Evolutionary conservation across 1,140 invertebrate species (phyloP).

Genomic region (Macrosteles quadrilineatus): DNA sequence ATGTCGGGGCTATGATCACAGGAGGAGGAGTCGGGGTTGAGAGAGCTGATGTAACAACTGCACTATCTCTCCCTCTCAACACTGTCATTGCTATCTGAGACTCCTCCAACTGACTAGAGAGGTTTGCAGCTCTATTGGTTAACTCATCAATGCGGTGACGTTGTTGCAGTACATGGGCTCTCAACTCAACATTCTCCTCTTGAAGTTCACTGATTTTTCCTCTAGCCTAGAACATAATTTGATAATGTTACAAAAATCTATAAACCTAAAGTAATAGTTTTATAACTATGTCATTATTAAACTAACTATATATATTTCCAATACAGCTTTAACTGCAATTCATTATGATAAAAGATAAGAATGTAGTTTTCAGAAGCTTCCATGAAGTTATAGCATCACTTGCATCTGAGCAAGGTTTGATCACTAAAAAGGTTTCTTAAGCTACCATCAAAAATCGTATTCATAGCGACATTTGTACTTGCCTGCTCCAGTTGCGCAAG

Average conservation of each 20-base stretch:
- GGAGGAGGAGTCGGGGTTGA: background rate
- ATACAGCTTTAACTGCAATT: no score
- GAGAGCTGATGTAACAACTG: background rate
- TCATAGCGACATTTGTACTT: no score
- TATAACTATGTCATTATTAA: no score
- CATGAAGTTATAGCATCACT: no score
- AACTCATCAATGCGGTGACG: constrained; percentile 30
- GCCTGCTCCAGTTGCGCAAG: no score
- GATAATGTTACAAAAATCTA: background rate
- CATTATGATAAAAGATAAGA: no score
- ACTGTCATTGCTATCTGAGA: constrained; percentile 2
- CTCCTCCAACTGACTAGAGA: constrained; percentile 26
- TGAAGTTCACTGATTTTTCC: constrained; percentile 4
- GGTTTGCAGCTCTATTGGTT: constrained; percentile 22
- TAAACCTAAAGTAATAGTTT: background rate
- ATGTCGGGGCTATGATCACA: background rate
- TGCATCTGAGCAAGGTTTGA: no score
- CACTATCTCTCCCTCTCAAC: background rate
- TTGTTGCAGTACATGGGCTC: constrained; percentile 21
- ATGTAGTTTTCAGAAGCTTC: no score
- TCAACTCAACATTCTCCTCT: constrained; percentile 28
- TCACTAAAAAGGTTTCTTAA: no score
- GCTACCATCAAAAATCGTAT: no score
- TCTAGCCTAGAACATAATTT: constrained; percentile 8
- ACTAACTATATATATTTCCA: no score